Evolutionary conservation across 2,797 vertebrate species (phyloP), one percentile per base, ranked within the genome.

Genomic region (Tadarida brasiliensis): DNA sequence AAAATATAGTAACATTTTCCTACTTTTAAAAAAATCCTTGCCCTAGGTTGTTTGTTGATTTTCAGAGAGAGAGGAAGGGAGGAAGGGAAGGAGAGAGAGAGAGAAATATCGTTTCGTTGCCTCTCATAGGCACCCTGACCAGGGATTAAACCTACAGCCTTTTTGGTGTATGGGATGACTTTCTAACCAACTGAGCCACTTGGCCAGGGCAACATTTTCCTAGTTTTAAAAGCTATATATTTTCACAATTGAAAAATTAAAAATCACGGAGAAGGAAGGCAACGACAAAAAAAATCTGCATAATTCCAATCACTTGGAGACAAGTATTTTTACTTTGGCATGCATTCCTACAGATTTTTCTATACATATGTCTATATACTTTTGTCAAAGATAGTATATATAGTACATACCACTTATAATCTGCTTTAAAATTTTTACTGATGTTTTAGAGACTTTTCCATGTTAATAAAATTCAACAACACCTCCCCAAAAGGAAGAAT

Each of bases 371-470:
- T 70, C 28, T 67, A 17, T 61, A 71, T 86, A 44, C 17, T 68
- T 95, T 93, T 94, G 28, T 87, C 57, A 65, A 90, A 61, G 39
- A 67, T 7, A 83, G 19, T 39, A 35, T 82, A 89, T 54, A 61
- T 76, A 49, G 19, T n/a, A 86, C 54, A 63, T 56, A 78, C 16
- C 54, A 76, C 61, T 81, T 93, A 82, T 19, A 65, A 92, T 51
- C 51, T 84, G 17, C 68, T 83, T 95, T 80, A 63, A 24, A 78
- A 63, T 22, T 22, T 84, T 90, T 83, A 83, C 30, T 71, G 35
- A 90, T 87, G 17, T 87, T 80, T 96, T 95, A 35, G 76, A 94
- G 71, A 76, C 7, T 14, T 90, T 92, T 84, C 22, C 35, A 92
- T 67, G 56, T 92, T 84, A 90, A 77, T 28, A 92, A 94, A 92